Base-by-base conservation (phyloP, 1,140 invertebrate species). In the Thalassaphorura encarpata region DNA sequence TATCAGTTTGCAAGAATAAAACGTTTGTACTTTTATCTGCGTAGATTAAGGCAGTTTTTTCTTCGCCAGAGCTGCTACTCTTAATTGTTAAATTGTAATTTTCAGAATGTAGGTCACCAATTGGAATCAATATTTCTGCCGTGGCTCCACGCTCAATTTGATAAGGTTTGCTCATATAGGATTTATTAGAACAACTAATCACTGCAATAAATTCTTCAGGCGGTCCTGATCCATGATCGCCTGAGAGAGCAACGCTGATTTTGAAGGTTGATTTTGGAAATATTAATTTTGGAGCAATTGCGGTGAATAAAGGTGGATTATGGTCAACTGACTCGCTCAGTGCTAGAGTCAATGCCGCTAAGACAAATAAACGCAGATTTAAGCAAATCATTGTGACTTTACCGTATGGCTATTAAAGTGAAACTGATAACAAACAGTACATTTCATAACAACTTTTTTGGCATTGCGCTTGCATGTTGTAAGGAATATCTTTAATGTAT, bases 1-100 rank as follows among this genome's bases (percentile, higher is more conserved):
- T 89, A 72, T 97, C 93, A 0, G 90, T 94, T 70, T 97, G 91
- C 56, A 96, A 80, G 64, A 94, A 91, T 1, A 92, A 79, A 13
- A 88, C 89, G 6, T 47, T 26, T 18, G 45, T 15, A 40, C 47
- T 56, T 28, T n/a, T 41, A 3, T 52, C 50, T 16, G 21, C 41
- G 18, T 23, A 24, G 3, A 52, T n/a, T 3, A 33, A 6, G 13
- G 21, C 33, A 33, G 16, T 26, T 13, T 49, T 29, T 24, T 49
- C 47, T 13, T 31, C 16, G 8, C 6, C 19, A 18, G 28, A 13
- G 13, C 15, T 11, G 11, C 45, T 26, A 27, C 28, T 47, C 18
- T 47, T 27, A 11, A 47, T 23, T 8, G 45, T 47, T 8, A 47
- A 26, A 27, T 47, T 47, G 26, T 47, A 47, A 19, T 26, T 21